Base-by-base conservation (phyloP, 2,797 vertebrate genomes). In the Acomys russatus region DNA sequence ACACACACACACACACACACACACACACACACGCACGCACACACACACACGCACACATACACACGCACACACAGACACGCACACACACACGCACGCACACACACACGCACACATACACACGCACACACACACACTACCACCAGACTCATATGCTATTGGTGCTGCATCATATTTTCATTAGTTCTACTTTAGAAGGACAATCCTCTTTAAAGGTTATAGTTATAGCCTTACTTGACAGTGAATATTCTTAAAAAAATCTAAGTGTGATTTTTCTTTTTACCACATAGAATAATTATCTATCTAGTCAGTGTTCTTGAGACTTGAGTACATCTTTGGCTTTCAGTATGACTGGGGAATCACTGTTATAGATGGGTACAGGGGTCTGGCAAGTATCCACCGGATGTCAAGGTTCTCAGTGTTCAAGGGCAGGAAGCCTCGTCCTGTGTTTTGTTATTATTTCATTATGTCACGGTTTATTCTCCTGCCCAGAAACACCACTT, bases 151-250 rank as follows among this genome's bases (percentile, higher is more conserved):
- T 35, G 23, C 38, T 44, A 54, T 4, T 87, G 44, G 49, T 79
- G 74, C 3, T 3, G 1, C 20, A 71, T 95, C 59, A 73, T 9
- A 64, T 49, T 86, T 91, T 59, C 20, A 20, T 51, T 77, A 68
- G 59, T 79, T 95, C 89, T 87, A 30, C 28, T 91, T 95, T 92
- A 88, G 71, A 49, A 92, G 18, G n/a, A 89, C 18, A 90, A 3
- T n/a, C 51, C 20, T 91, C 61, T 88, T 86, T 95, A 86, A 88
- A 70, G 4, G 11, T 73, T 91, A 54, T 63, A 76, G 80, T 88
- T 93, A 66, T 83, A 80, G 59, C 22, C n/a, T 94, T 38, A 78
- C 76, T 88, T 83, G 76, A 28, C 38, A 12, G 35, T 84, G 25
- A 17, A 77, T 3, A 6, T 61, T 89, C 54, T 89, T 66, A 63